A percentile compares a stretch with the other conserved stretches of the same genome.
phyloP scores from a whole-genome alignment of 2,797 vertebrate species.

The Cossypha caffra region DNA sequence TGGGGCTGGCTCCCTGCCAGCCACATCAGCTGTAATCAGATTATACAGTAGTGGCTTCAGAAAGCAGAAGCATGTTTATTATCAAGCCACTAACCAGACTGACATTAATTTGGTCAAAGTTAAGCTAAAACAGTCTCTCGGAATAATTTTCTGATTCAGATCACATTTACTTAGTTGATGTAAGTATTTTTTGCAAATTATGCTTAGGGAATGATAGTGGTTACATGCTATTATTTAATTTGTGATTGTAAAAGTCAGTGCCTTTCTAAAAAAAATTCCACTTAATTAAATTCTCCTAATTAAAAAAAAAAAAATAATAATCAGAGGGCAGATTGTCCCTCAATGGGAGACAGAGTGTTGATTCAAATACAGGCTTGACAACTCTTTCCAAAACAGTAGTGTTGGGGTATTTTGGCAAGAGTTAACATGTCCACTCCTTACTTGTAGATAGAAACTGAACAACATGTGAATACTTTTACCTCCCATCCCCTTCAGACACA shows the following conservation, averaged over 20 bases:
- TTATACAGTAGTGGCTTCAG: slow-evolving; percentile 69
- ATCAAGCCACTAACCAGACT: slow-evolving; percentile 66
- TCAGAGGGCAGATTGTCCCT: background rate
- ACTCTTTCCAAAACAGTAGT: background rate
- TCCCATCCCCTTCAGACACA: background rate
- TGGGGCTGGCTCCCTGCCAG: slow-evolving; percentile 20
- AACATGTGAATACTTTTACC: accelerated
- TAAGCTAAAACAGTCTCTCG: slow-evolving; percentile 42
- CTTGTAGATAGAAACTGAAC: background rate
- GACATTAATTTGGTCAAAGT: slow-evolving; percentile 60
- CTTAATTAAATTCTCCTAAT: background rate
- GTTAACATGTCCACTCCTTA: background rate
- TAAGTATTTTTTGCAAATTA: slow-evolving; percentile 55
- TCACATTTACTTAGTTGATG: slow-evolving; percentile 19
- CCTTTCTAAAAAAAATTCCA: background rate
- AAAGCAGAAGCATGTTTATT: slow-evolving; percentile 67
- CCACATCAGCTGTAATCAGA: slow-evolving; percentile 65
- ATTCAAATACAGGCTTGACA: background rate
- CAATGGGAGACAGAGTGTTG: accelerated
- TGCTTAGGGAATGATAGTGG: background rate
- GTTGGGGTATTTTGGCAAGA: background rate
- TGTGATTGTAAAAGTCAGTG: background rate
- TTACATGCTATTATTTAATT: background rate
- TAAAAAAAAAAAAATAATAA: background rate
- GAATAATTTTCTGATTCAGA: slow-evolving; percentile 53